Base-by-base conservation (phyloP, 1,140 invertebrate species). In the Plectus sambesii region DNA sequence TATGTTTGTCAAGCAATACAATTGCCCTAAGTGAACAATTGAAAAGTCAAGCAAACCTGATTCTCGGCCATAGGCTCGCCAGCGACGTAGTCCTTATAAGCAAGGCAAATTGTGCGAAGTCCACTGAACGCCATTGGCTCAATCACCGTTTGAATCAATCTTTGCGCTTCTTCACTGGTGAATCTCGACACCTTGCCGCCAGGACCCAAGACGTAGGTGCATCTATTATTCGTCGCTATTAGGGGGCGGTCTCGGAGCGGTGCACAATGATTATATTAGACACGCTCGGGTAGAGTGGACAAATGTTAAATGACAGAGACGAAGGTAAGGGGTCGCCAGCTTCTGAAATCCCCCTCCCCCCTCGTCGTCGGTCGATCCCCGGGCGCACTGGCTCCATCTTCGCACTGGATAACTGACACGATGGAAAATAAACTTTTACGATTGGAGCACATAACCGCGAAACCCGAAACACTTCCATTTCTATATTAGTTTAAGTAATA, bases 101-200 rank as follows among this genome's bases (percentile, higher is more conserved):
- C 64, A 12, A 67, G 36, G 35, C 65, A 63, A 26, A 67, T 97
- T 49, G 94, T 99, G 55, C 94, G 76, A 17, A 99, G 78, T 20
- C 93, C 94, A 74, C 97, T 85, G 69, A 84, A 85, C 49, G 94
- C 94, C 93, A 99, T 98, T 27, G 88, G 89, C 70, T 98, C 90
- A 66, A 99, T 97, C 8, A 98, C 87, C 72, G 87, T 85, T 56
- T 81, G 79, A 47, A 96, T 82, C 42, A 97, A 75, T 53, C 84
- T 76, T 55, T 96, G 87, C 67, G 90, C 86, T 81, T 92, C 87
- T 58, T 87, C 82, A 47, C 80, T 75, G 15, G 82, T 84, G 72
- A 98, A 96, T 68, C 82, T 82, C 65, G 89, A 82, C 61, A 93
- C 71, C 60, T 83, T 79, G 53, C 90, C 92, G 60, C 90, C 82